phyloP scores from a whole-genome alignment of 2,113 vertebrate species.

The Cervus canadensis region DNA sequence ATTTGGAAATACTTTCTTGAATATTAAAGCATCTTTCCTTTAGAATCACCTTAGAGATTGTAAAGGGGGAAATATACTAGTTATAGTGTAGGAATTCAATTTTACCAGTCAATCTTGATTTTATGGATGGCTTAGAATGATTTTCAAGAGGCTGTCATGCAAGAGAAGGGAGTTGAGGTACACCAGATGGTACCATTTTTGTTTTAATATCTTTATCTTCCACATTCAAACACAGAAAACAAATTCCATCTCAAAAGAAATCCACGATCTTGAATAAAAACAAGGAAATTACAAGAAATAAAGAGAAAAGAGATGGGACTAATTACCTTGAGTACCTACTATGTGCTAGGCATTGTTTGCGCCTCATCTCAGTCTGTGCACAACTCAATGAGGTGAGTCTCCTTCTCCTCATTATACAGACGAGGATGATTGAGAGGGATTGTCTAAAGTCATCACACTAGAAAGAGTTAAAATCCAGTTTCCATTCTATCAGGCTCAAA shows the following conservation, averaged over 20 bases:
- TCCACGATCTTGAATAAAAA: not conserved
- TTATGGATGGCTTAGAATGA: slow-evolving; percentile 6
- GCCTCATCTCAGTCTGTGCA: not conserved
- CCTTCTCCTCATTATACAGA: not conserved
- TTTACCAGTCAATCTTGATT: not conserved
- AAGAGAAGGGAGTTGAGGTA: not conserved
- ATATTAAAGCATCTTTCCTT: not conserved
- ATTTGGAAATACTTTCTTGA: slow-evolving; percentile 9
- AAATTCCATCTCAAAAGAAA: not conserved
- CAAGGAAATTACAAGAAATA: not conserved
- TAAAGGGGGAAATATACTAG: not conserved
- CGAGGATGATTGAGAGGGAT: not conserved
- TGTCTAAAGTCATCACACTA: not conserved
- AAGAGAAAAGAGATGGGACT: not conserved
- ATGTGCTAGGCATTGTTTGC: too few species aligned
- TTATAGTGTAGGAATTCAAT: not conserved
- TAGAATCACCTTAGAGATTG: not conserved
- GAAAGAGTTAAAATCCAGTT: not conserved
- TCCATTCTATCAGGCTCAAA: not conserved
- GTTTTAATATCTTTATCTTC: not conserved
- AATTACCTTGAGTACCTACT: not conserved
- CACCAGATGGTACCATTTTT: not conserved
- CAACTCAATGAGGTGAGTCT: not conserved
- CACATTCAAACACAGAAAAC: not conserved
- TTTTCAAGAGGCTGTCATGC: not conserved